phyloP scores from a whole-genome alignment of 2,888 invertebrate genomes.

The Oxycera nigricornis region DNA sequence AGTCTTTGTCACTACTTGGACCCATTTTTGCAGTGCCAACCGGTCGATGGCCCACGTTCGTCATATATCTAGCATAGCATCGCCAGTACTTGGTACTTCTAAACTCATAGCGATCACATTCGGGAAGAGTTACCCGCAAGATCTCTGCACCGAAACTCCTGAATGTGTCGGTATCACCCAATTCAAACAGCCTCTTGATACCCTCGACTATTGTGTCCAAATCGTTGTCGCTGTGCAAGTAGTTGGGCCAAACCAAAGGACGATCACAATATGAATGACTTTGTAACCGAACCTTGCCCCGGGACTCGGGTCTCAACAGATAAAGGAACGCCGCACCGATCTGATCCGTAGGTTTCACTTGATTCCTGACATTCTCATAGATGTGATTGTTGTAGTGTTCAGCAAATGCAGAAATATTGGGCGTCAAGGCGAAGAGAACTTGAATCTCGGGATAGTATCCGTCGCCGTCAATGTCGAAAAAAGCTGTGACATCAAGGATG shows the following conservation, averaged over 20 bases:
- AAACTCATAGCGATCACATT: constrained; percentile 59
- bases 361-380: neutral
- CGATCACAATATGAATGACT: constrained; percentile 66
- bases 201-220: constrained; percentile 62
- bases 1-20: constrained; percentile 65
- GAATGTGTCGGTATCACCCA: constrained; percentile 62
- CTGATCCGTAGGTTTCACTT: neutral
- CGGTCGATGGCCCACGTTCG: constrained; percentile 72
- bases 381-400: constrained; percentile 47
- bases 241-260: constrained; percentile 70
- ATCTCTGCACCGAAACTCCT: constrained; percentile 62
- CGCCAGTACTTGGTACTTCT: constrained; percentile 68
- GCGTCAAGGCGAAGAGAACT: constrained; percentile 53
- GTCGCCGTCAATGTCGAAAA: constrained; percentile 52
- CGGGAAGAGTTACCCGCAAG: constrained; percentile 62
- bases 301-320: constrained; percentile 64
- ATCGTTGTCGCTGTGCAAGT: constrained; percentile 67
- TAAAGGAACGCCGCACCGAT: constrained; percentile 52
- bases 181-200: constrained; percentile 57
- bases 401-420: constrained; percentile 51
- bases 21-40: constrained; percentile 73
- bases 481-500: constrained; percentile 60
- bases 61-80: constrained; percentile 69
- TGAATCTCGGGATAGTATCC: constrained; percentile 64
- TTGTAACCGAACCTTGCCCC: constrained; percentile 65